Evolutionary conservation across 92 coral and sea anemone species (phyloP), one percentile per base, ranked within the genome.

Genomic region (Zoanthus gigantus): DNA sequence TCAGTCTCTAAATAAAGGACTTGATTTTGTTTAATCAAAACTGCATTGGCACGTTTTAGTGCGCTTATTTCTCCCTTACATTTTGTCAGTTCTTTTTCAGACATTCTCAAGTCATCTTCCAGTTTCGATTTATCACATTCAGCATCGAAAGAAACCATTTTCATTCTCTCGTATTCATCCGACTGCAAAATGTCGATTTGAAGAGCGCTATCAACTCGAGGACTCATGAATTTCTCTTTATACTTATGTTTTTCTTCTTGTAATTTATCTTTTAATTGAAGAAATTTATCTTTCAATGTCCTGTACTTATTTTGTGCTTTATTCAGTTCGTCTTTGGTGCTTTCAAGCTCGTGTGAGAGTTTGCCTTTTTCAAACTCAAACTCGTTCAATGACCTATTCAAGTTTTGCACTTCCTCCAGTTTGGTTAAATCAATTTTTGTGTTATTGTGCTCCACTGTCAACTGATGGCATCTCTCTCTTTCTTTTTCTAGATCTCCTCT

Each of bases 21-120:
- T 68, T 96, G 99, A 90, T 96, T 97, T 90, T 97, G 99, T 77
- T 90, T 97, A 73, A 96, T 95, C 28, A 97, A 69, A 5, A 97
- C 98, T 47, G 90, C 93, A 45, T 95, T 97, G 14, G 99, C 99
- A 46, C 94, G 87, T 81, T 92, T 95, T 78, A 97, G 82, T 46
- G 99, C 98, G 77, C 87, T 93, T 84, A 97, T 79, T 52, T 97
- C 96, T 60, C 85, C 93, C 76, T 92, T 94, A 76, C 54, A 85
- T 57, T 94, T 92, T 34, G 80, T 87, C 2, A 82, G 77, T 44
- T 95, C 98, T 56, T 94, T 91, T 57, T 94, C 93, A 5, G 94
- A 90, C 11, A 53, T 68, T 78, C 90, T 93, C 71, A 97, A 67
- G 78, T 92, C 94, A 30, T 86, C 95, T 53, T 90, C 94, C 17